A percentile compares a stretch with the other conserved stretches of the same genome.
These are phyloP conservation scores for Ornithoptera priamus DNA, from an alignment of 2,888 invertebrate species.

Conservation along the genomic window DNA sequence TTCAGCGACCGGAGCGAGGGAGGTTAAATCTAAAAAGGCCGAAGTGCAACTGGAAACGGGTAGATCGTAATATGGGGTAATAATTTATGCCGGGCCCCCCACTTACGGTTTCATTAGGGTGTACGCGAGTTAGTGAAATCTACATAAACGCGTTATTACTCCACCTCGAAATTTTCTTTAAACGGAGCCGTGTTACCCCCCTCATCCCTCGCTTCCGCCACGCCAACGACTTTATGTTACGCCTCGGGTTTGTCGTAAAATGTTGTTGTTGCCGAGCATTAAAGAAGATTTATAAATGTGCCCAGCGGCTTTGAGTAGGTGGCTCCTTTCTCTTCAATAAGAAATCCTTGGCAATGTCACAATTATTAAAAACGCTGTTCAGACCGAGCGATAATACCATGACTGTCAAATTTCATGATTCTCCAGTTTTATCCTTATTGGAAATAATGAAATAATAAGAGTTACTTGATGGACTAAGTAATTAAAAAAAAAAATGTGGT, in stretches of 20 bases:
- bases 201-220: slow-evolving; percentile 22
- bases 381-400: too few species aligned
- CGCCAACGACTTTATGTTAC: slow-evolving; percentile 38
- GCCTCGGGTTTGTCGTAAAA: slow-evolving; percentile 42
- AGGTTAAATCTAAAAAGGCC: slow-evolving; percentile 44
- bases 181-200: slow-evolving; percentile 39
- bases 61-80: slow-evolving; percentile 56
- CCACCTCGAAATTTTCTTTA: slow-evolving; percentile 50
- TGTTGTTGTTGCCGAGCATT: slow-evolving; percentile 38
- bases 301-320: background rate
- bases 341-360: too few species aligned
- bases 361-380: too few species aligned
- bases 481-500: too few species aligned
- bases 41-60: slow-evolving; percentile 42
- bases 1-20: slow-evolving; percentile 38
- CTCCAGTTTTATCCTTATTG: too few species aligned
- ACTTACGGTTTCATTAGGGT: slow-evolving; percentile 64
- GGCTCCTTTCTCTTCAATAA: too few species aligned
- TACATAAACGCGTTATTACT: slow-evolving; percentile 66
- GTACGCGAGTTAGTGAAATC: slow-evolving; percentile 62
- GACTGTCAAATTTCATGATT: too few species aligned
- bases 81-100: slow-evolving; percentile 59
- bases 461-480: too few species aligned
- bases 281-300: slow-evolving; percentile 37
- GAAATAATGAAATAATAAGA: too few species aligned